Conservation (phyloP, 2,888 invertebrate genomes). For the Biston betularia region DNA sequence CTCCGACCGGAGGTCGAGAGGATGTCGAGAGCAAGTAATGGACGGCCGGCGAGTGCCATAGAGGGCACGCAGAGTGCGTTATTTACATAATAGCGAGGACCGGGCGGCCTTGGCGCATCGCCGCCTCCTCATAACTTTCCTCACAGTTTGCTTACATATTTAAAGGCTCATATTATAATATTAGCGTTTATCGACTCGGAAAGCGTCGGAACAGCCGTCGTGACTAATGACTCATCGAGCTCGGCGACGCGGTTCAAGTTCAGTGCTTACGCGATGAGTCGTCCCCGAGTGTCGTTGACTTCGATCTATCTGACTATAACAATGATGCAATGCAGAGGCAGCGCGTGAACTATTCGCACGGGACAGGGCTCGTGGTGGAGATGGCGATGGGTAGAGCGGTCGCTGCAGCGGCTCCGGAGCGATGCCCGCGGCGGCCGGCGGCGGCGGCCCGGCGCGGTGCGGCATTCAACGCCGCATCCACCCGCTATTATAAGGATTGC, state of each 20-base stretch:
- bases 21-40: slow-evolving; percentile 50
- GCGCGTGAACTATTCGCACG: slow-evolving; percentile 75
- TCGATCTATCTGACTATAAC: slow-evolving; percentile 61
- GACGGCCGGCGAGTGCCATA: slow-evolving; percentile 48
- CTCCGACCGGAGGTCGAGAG: slow-evolving; percentile 45
- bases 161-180: slow-evolving; percentile 47
- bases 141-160: slow-evolving; percentile 49
- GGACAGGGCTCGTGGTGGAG: slow-evolving; percentile 56
- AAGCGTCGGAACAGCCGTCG: slow-evolving; percentile 47
- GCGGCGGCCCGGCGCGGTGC: slow-evolving; percentile 6
- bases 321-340: slow-evolving; percentile 72
- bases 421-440: slow-evolving; percentile 54
- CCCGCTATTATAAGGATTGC: slow-evolving; percentile 69
- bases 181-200: slow-evolving; percentile 42
- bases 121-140: slow-evolving; percentile 52
- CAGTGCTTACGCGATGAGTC: slow-evolving; percentile 68
- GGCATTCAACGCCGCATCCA: slow-evolving; percentile 59
- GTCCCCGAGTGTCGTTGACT: slow-evolving; percentile 75
- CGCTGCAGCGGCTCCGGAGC: slow-evolving; percentile 48
- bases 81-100: slow-evolving; percentile 78
- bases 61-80: slow-evolving; percentile 62
- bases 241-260: slow-evolving; percentile 58
- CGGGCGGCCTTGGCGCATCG: slow-evolving; percentile 72
- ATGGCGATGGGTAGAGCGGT: slow-evolving; percentile 38
- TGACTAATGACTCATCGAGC: slow-evolving; percentile 56